Evolutionary conservation across 2,888 invertebrate species (phyloP), one percentile per base, ranked within the genome.

Genomic region (Leptinotarsa haldemani): DNA sequence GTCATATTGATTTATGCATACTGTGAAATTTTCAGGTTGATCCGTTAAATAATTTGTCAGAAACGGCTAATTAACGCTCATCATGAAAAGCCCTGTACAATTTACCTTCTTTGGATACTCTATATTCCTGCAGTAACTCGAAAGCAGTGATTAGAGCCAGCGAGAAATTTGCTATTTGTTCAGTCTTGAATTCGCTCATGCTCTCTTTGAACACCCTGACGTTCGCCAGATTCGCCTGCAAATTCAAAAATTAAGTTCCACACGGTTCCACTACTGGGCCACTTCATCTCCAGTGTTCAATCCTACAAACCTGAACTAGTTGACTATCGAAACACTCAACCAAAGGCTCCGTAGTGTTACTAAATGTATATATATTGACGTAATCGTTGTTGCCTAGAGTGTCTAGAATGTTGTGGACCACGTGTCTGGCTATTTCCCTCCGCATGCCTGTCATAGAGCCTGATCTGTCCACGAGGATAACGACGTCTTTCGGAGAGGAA

Each of bases 321-420:
- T 93, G 93, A 83, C 95, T 93, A 83, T 95, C 93, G 88, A 97
- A 97, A 88, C 98, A 99, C 25, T 93, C 92, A 77, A 97, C 96
- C 61, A 95, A 91, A 84, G 93, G 92, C 80, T 94, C 93, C 0
- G 94, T 94, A 63, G 91, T 91, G 82, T 94, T 93, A 80, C 95
- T 94, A 89, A 98, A 99, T 85, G 94, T 94, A 88, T 96, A 94
- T 80, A 99, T 95, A 87, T 98, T 98, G 82, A 99, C 98, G 89
- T 96, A 99, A 88, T 99, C 99, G 88, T 99, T 97, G 87, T 98
- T 97, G 67, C 97, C 97, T 56, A 99, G 92, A 0, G 99, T 99
- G 83, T 98, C 97, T 79, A 99, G 90, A 80, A 99, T 97, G 82
- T 94, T 95, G 76, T 93, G 93, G 75, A 94, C 94, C 58, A 95